Base-by-base conservation (phyloP, 1,140 invertebrate species). In the Pantala flavescens region DNA sequence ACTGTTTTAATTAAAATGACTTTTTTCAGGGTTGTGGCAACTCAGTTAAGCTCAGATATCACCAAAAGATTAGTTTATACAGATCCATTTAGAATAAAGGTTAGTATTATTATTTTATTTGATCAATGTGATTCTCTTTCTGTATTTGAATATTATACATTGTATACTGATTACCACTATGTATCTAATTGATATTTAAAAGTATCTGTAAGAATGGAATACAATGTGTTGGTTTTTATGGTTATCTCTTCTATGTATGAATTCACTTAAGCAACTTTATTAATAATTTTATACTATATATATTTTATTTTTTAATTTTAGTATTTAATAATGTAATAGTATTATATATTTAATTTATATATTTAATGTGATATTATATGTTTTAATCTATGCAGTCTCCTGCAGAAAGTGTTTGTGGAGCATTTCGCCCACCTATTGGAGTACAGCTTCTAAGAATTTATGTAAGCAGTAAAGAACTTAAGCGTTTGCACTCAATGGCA, bases 361-460 rank as follows among this genome's bases (percentile, higher is more conserved):
- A n/a, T 77, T 72, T 74, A 16, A 74, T 74, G 70, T 71, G 74
- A 74, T 23, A 21, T 71, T n/a, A n/a, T n/a, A n/a, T n/a, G n/a
- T n/a, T n/a, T 74, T 75, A 23, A 21, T 73, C 16, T 75, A 36
- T 79, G 73, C 74, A 86, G 85, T 88, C 89, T 19, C 90, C 91
- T 0, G 91, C 90, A 3, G 90, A 93, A 79, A 84, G 81, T 72
- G 82, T 91, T 70, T 77, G 84, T 21, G 88, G 86, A 1, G 78
- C 82, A 14, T 92, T 90, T 78, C 88, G 91, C 75, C 82, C 93
- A 71, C 92, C 92, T 0, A 81, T 89, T 21, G 92, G 91, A 23
- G 90, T 92, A 9, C 91, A 93, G 81, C 84, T 95, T 71, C 81
- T 94, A 21, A 85, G 87, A n/a, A 89, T 94, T 7, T 93, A 91